These are phyloP conservation scores for Plectrocnemia conspersa DNA, from an alignment of 1,140 invertebrate genomes.

Conservation along the genomic window DNA sequence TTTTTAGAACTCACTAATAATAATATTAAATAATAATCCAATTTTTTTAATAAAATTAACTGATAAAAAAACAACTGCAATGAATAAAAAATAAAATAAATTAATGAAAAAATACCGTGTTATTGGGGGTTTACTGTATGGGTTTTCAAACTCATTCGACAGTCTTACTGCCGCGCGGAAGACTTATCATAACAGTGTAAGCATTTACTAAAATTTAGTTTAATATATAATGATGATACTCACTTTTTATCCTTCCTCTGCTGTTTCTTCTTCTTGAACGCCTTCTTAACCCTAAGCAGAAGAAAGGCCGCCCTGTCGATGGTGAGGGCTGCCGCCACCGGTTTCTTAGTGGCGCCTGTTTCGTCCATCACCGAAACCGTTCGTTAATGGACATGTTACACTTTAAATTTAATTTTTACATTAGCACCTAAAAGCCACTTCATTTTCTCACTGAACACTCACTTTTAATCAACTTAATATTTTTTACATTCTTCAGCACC, in stretches of 20 bases:
- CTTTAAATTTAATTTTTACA: too few relatives aligned
- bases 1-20: too few relatives aligned
- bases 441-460: too few relatives aligned
- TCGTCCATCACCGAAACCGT: slow-evolving; percentile 43
- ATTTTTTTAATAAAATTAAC: too few relatives aligned
- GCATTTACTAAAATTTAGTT: too few relatives aligned
- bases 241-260: slow-evolving; percentile 76
- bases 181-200: too few relatives aligned
- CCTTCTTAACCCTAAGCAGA: slow-evolving; percentile 77
- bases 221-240: slow-evolving; percentile 37
- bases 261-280: slow-evolving; percentile 85
- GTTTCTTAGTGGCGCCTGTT: slow-evolving; percentile 45
- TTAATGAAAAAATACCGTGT: neutral
- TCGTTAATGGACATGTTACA: too few relatives aligned
- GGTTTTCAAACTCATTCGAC: neutral
- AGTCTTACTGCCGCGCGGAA: neutral
- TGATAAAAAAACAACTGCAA: neutral
- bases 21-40: too few relatives aligned
- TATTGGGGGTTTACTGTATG: neutral
- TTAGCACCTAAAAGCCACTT: too few relatives aligned
- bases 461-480: too few relatives aligned
- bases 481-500: too few relatives aligned
- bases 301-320: slow-evolving; percentile 85
- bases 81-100: neutral
- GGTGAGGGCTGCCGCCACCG: slow-evolving; percentile 56